phyloP scores from a whole-genome alignment of 2,113 vertebrate species.

The Clarias gariepinus region DNA sequence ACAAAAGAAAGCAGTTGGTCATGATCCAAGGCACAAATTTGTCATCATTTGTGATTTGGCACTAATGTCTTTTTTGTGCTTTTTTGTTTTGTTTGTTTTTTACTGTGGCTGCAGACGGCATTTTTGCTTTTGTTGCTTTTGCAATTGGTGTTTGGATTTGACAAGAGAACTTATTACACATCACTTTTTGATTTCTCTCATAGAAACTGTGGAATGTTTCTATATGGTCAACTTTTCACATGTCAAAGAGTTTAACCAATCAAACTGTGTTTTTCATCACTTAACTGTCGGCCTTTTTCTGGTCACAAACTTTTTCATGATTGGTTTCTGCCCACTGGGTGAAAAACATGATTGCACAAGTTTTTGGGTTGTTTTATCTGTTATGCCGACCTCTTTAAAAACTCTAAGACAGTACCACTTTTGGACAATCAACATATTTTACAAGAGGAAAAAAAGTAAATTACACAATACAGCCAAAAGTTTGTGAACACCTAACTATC shows the following conservation, averaged over 20 bases:
- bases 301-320: background rate
- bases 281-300: background rate
- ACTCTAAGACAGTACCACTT: background rate
- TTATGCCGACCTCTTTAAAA: background rate
- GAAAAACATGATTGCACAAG: background rate
- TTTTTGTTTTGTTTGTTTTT: background rate
- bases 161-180: background rate
- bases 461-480: background rate
- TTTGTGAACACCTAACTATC: background rate
- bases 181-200: background rate
- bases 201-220: background rate
- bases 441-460: background rate
- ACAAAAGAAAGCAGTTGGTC: background rate
- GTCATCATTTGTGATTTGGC: background rate
- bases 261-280: no score
- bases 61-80: background rate
- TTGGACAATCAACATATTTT: background rate
- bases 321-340: background rate
- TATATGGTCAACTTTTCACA: background rate
- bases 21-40: background rate
- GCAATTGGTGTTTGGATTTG: background rate
- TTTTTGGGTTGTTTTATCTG: background rate
- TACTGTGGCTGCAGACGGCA: background rate
- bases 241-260: no score
- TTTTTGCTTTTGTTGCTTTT: background rate